These are phyloP conservation scores for Nothoprocta pentlandii DNA, from an alignment of 2,113 vertebrate species.

Conservation along the genomic window DNA sequence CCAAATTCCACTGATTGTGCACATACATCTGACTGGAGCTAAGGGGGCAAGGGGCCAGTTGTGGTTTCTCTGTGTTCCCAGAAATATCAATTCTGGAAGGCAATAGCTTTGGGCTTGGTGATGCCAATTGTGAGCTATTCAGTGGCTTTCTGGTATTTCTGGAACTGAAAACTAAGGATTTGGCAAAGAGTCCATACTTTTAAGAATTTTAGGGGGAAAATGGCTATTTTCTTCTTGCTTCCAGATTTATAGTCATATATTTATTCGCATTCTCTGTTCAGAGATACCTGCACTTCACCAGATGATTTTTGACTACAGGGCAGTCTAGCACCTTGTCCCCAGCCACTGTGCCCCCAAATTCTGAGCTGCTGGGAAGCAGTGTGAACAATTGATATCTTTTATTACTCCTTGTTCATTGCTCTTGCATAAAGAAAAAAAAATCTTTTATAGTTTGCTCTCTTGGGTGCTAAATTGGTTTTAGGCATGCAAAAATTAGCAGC, in stretches of 20 bases:
- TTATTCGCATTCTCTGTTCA: neutral
- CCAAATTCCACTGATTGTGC: neutral
- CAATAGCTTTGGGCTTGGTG: neutral
- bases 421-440: constrained; percentile 65
- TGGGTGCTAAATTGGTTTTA: constrained; percentile 42
- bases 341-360: constrained; percentile 13
- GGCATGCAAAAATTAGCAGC: constrained; percentile 58
- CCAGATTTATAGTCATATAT: neutral
- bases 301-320: neutral
- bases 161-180: neutral
- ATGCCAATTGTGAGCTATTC: neutral
- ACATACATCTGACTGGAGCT: neutral
- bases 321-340: neutral
- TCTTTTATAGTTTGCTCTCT: constrained; percentile 66
- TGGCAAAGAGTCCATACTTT: neutral
- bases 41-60: neutral
- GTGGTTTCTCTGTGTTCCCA: neutral
- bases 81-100: neutral
- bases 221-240: neutral
- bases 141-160: neutral
- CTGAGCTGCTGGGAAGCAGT: constrained; percentile 64
- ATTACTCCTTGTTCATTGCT: constrained; percentile 68
- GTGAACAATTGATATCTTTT: constrained; percentile 78
- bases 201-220: neutral
- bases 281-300: neutral